Percentiles rank a stretch among this genome's conserved stretches.
phyloP scores from a whole-genome alignment of 2,888 invertebrate genomes.

The Pandemis heparana region DNA sequence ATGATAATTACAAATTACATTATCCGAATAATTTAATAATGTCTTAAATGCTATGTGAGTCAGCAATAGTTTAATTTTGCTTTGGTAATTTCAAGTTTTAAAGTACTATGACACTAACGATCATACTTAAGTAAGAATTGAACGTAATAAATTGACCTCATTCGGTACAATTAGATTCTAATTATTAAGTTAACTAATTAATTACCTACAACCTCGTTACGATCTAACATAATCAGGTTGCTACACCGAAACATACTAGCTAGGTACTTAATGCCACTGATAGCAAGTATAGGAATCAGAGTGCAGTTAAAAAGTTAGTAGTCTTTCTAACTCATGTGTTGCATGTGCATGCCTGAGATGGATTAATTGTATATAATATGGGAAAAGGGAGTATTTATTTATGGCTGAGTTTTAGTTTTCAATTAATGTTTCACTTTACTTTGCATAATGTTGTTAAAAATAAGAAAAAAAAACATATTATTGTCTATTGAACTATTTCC shows the following conservation, averaged over 20 bases:
- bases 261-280: not conserved
- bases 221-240: not conserved
- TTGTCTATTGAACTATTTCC: no score
- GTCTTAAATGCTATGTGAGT: conserved; percentile 31
- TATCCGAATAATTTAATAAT: conserved; percentile 36
- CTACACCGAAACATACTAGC: not conserved
- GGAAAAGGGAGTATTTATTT: no score
- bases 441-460: no score
- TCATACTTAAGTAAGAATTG: not conserved
- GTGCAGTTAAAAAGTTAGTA: no score
- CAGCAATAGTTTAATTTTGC: conserved; percentile 16
- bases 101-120: not conserved
- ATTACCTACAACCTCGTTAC: not conserved
- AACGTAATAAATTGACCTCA: not conserved
- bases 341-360: no score
- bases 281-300: not conserved
- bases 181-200: not conserved
- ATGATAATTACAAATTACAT: conserved; percentile 14
- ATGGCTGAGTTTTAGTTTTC: no score
- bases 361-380: no score
- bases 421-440: no score
- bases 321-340: no score
- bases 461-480: no score
- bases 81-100: conserved; percentile 30
- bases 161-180: not conserved